Base-by-base conservation (phyloP, 2,113 vertebrate genomes). In the Pardalotus punctatus region DNA sequence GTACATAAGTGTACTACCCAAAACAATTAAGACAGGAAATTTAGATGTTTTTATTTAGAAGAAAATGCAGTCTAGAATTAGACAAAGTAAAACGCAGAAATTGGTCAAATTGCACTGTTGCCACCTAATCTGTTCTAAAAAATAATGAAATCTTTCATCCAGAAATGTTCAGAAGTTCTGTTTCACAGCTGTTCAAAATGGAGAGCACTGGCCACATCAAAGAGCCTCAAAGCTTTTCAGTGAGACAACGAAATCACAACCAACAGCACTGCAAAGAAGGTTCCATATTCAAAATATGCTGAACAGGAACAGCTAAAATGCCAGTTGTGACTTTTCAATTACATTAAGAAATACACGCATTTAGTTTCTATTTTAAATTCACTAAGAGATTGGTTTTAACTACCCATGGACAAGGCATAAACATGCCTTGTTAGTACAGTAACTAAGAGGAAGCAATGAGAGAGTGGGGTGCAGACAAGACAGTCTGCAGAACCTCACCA, bases 401-500 rank as follows among this genome's bases (percentile, higher is more conserved):
- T 65, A 45, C 28, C 22, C 18, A 50, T 10, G 23, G 17, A 60
- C 14, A 92, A 86, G 53, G 31, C 7, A 42, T 13, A 29, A 91
- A 48, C 18, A 29, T 2, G 33, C 8, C 12, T n/a, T 51, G 35
- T 50, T 62, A 70, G 23, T 9, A 40, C 9, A 85, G 40, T 14
- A 86, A 64, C 12, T 31, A 62, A 47, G 21, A 79, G 5, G 12
- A 64, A 67, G 53, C 36, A 66, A 58, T 25, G 29, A 57, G 16
- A 31, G 27, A 40, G 7, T 17, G 23, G 20, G 8, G 25, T 35
- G n/a, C 54, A 62, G 20, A 48, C 8, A 45, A n/a, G 18, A 31
- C 4, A n/a, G 25, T 11, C 7, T 54, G 43, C 29, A 80, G 42
- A 80, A 69, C 33, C 50, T 72, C 0, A 0, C 13, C 2, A 13